Base-by-base conservation (phyloP, 2,888 invertebrate genomes). In the Conchocele bisecta region DNA sequence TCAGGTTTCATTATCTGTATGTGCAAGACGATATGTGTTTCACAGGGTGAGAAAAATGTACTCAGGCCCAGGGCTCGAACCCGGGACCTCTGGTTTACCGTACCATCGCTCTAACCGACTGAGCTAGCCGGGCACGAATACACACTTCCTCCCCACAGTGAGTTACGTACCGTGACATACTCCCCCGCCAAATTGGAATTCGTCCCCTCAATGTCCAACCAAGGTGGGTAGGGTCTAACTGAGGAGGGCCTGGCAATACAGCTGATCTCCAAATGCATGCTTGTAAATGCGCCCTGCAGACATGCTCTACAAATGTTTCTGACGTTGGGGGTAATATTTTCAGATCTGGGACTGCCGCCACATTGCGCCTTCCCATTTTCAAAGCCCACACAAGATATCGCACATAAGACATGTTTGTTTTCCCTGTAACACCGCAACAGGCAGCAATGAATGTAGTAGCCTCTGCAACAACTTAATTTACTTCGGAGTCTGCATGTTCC, bases 311-410 rank as follows among this genome's bases (percentile, higher is more conserved):
- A 51, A 51, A 51, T 29, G 51, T 20, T 29, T 44, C 17, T 15
- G 44, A 9, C 20, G 44, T 44, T 44, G 44, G 44, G 9, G 44
- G 44, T 17, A 44, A 44, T 15, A 17, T 9, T 9, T 44, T 44
- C 20, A 17, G 17, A 9, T 9, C 17, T 9, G 11, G 11, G 17
- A 20, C 17, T n/a, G n/a, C n/a, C n/a, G n/a, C n/a, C n/a, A n/a
- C n/a, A n/a, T n/a, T n/a, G n/a, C n/a, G n/a, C n/a, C 20, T 54
- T 7, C 33, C 54, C 4, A 26, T 35, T 13, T 37, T 54, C 9
- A 15, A 26, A 3, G 42, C n/a, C 57, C 57, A 57, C 15, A 24
- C 41, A 4, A 41, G 26, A 57, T 41, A 57, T 24, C 57, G 20
- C 9, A 39, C 37, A 41, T 57, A 28, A 7, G 57, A 57, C 57